Base-by-base conservation (phyloP, 2,797 vertebrate species). In the Tamandua tetradactyla region DNA sequence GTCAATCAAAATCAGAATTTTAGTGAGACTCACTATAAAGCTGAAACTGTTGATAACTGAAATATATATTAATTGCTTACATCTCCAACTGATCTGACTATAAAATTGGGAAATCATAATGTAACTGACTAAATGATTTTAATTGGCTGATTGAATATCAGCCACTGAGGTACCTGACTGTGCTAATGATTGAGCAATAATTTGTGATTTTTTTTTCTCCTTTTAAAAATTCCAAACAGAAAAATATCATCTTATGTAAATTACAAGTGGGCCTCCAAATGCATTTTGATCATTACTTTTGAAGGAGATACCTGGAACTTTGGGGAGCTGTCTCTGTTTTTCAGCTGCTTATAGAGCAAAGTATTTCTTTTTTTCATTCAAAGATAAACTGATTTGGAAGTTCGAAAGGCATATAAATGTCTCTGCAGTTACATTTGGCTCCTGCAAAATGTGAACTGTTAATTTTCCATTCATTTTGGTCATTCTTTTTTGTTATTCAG, bases 31-130 rank as follows among this genome's bases (percentile, higher is more conserved):
- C 35, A 30, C 37, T 83, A 30, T 27, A 83, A 88, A 96, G 86
- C 64, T 68, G 49, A 93, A 93, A 95, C 37, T 82, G 89, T 66
- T 92, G 81, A 86, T 95, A 94, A 91, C 92, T 96, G 93, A 90
- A 71, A 92, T 93, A 84, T 55, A 52, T 92, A 95, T 96, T 96
- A 95, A 96, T 97, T 97, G 83, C 59, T 95, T 93, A n/a, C 14
- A 55, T 93, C 84, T 95, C 87, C 87, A 95, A 78, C 89, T 95
- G 94, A 85, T 95, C 79, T 95, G 93, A 90, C 81, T 97, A 30
- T 89, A 96, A 92, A 93, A 96, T 93, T 97, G 96, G 95, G 96
- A 97, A 96, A 96, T 94, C 93, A 91, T 87, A 95, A 95, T 93
- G 89, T 92, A 97, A 93, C 62, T 95, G 93, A 95, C 57, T 93